Conservation (phyloP, 1,140 invertebrate genomes). For the Archivesica marissinica region DNA sequence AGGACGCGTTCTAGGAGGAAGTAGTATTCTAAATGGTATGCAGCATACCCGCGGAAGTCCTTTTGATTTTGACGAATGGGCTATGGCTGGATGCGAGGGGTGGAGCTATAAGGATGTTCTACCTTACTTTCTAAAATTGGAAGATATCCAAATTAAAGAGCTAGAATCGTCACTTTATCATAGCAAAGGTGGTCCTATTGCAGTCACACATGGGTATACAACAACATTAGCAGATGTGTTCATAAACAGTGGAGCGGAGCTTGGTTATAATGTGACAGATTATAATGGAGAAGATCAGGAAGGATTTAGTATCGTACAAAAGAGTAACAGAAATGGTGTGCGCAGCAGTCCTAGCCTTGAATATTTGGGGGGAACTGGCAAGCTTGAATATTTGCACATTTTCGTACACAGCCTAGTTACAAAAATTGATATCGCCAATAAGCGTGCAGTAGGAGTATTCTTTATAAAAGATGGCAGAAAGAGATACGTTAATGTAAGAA, state of each 20-base stretch:
- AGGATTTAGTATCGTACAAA: constrained; percentile 35
- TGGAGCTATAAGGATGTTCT: constrained; percentile 95
- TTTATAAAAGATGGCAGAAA: constrained; percentile 31
- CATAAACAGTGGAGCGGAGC: constrained; percentile 12
- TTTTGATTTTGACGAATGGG: constrained; percentile 97
- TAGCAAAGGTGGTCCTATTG: constrained; percentile 33
- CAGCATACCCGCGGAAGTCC: constrained; percentile 95
- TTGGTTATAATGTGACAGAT: constrained; percentile 82
- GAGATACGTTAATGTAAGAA: constrained; percentile 14
- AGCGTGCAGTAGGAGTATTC: constrained; percentile 26
- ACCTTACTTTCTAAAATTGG: constrained; percentile 95
- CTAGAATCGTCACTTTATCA: constrained; percentile 48
- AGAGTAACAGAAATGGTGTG: constrained; percentile 12
- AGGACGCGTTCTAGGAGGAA: constrained; percentile 87
- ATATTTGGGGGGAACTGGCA: not conserved
- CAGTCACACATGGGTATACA: not conserved
- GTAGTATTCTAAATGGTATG: constrained; percentile 97
- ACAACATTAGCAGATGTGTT: not conserved
- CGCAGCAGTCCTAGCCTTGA: constrained; percentile 36
- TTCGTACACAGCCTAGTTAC: not conserved
- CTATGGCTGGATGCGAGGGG: constrained; percentile 91
- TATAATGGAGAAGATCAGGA: constrained; percentile 48
- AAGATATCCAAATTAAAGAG: constrained; percentile 68
- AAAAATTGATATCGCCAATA: constrained; percentile 9
- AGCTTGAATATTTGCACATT: not conserved